phyloP scores from a whole-genome alignment of 2,888 invertebrate species.

The Pachycephus smyrnensis region DNA sequence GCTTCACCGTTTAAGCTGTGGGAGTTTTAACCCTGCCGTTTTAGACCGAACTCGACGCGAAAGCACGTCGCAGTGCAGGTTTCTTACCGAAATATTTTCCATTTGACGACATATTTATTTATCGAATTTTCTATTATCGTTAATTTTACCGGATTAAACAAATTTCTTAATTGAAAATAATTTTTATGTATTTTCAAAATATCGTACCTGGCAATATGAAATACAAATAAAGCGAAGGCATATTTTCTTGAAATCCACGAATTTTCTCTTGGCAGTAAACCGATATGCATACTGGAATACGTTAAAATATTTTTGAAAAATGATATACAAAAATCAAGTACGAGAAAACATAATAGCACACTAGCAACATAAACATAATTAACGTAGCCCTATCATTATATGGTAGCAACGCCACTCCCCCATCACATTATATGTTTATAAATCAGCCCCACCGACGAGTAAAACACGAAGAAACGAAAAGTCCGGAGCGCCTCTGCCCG shows the following conservation, averaged over 20 bases:
- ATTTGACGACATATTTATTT: neutral
- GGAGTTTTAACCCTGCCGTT: slow-evolving; percentile 25
- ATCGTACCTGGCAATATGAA: neutral
- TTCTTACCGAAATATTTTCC: neutral
- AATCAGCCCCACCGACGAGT: slow-evolving; percentile 58
- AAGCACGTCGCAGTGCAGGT: neutral
- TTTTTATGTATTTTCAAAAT: neutral
- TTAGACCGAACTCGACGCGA: neutral
- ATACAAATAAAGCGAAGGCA: neutral
- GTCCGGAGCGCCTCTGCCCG: slow-evolving; percentile 27
- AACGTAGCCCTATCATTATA: slow-evolving; percentile 67
- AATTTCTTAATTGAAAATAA: too few relatives aligned
- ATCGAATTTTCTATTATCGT: neutral
- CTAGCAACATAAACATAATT: slow-evolving; percentile 59
- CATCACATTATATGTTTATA: slow-evolving; percentile 68
- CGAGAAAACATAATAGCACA: neutral
- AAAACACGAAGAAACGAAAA: slow-evolving; percentile 49
- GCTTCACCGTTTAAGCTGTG: slow-evolving; percentile 41
- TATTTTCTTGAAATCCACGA: neutral
- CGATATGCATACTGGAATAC: neutral
- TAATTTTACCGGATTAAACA: too few relatives aligned
- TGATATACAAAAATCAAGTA: neutral
- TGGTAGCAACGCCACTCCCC: slow-evolving; percentile 67
- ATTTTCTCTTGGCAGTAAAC: neutral
- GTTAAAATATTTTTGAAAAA: neutral